These are phyloP conservation scores for Tribolium madens DNA, from an alignment of 1,140 invertebrate genomes.

Conservation along the genomic window DNA sequence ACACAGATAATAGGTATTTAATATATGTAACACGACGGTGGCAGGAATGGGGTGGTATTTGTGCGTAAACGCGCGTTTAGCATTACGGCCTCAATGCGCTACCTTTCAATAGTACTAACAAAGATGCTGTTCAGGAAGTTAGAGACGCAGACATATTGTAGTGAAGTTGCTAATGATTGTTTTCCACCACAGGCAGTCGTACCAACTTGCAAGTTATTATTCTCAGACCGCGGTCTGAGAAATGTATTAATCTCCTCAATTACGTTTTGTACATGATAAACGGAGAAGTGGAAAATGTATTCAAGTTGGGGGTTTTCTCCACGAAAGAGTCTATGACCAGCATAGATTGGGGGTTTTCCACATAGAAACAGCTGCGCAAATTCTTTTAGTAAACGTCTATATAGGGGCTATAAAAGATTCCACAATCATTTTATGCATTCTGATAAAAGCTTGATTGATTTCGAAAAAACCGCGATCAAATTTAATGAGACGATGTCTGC, in stretches of 20 bases:
- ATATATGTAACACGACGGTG: conserved; percentile 35
- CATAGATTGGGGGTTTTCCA: conserved; percentile 2
- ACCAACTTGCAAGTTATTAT: conserved; percentile 48
- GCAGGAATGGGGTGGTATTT: conserved; percentile 36
- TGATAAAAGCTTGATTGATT: conserved; percentile 12
- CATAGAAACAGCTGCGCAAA: conserved; percentile 32
- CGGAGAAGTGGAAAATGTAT: not conserved
- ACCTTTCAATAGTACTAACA: conserved; percentile 43
- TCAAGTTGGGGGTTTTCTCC: conserved; percentile 6
- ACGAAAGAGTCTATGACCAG: conserved; percentile 1
- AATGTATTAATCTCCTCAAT: conserved; percentile 44
- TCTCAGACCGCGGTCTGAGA: conserved; percentile 38
- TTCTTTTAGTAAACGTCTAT: conserved; percentile 28
- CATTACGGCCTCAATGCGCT: conserved; percentile 21
- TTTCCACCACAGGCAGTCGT: conserved; percentile 44
- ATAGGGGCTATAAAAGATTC: conserved; percentile 27
- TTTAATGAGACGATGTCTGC: conserved; percentile 9
- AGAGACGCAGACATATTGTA: conserved; percentile 49
- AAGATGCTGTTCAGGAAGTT: conserved; percentile 45
- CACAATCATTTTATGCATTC: not conserved
- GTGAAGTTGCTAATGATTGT: conserved; percentile 49
- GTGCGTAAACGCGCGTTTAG: conserved; percentile 36
- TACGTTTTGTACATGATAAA: conserved; percentile 9
- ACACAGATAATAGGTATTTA: conserved; percentile 44
- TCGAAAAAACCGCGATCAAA: conserved; percentile 1